Percentiles rank a stretch among this genome's conserved stretches.
Conservation (phyloP, 1,140 invertebrate genomes). For the Tetragonula clypearis region DNA sequence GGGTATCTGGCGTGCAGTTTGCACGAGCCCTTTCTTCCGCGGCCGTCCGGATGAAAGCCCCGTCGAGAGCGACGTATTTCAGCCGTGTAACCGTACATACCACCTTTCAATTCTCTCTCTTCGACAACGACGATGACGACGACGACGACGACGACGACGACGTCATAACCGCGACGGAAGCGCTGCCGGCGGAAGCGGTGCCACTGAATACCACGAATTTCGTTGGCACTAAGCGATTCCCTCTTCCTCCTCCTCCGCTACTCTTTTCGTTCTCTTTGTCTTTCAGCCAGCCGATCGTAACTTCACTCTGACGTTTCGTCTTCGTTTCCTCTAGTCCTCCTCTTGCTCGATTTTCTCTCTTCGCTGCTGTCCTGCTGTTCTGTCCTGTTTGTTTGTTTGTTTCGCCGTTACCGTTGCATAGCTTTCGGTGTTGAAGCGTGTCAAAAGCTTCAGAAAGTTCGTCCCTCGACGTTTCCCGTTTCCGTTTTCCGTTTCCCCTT, state of each 20-base stretch:
- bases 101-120: constrained; percentile 9
- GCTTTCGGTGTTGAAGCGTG: neutral
- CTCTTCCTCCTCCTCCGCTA: neutral
- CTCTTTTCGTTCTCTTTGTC: neutral
- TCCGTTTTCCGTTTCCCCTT: neutral
- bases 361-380: neutral
- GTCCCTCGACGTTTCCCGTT: neutral
- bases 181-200: constrained; percentile 2
- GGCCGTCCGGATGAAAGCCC: constrained; percentile 30
- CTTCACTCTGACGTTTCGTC: neutral
- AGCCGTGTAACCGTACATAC: constrained; percentile 24
- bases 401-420: neutral
- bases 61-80: constrained; percentile 42
- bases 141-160: neutral
- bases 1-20: constrained; percentile 6
- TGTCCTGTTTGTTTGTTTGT: neutral
- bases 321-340: neutral
- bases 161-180: constrained; percentile 25
- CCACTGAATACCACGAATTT: constrained; percentile 33
- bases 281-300: neutral
- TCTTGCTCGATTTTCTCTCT: neutral
- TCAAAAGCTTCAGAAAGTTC: neutral
- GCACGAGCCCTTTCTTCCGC: constrained; percentile 38
- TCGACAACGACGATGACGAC: no score
- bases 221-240: neutral